Evolutionary conservation across 2,797 vertebrate species (phyloP).

Genomic region (Sebastes baramenuke): DNA sequence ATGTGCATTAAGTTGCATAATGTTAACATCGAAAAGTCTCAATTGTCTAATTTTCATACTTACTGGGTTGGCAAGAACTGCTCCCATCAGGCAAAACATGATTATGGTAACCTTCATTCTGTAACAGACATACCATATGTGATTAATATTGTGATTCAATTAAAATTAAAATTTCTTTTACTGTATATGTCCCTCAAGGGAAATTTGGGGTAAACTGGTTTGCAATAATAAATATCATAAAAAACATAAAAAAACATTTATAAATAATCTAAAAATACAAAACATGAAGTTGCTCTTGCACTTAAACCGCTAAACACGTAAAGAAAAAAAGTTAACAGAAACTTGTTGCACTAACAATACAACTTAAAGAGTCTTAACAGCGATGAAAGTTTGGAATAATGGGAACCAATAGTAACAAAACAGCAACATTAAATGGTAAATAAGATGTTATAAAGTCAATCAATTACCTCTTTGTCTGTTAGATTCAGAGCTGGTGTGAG

Average conservation of each 20-base stretch:
- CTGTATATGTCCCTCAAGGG: not conserved
- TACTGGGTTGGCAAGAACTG: constrained; percentile 78
- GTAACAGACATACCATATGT: constrained; percentile 23
- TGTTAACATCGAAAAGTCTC: not conserved
- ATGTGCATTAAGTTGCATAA: not conserved
- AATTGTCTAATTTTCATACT: constrained; percentile 47
- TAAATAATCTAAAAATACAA: not conserved
- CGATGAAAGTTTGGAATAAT: not conserved
- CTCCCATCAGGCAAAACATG: constrained; percentile 75
- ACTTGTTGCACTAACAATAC: not conserved
- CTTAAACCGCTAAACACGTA: not conserved
- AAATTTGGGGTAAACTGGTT: not conserved
- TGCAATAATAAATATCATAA: not conserved
- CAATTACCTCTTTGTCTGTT: constrained; percentile 35
- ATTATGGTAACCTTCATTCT: constrained; percentile 78
- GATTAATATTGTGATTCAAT: not conserved
- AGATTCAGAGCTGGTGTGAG: constrained; percentile 7
- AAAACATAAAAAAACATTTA: not conserved
- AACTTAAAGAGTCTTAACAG: not conserved
- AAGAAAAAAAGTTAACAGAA: not conserved
- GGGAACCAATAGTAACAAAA: not conserved
- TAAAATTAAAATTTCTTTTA: not conserved
- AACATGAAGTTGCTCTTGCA: not conserved
- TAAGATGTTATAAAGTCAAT: not conserved
- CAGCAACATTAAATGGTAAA: not conserved